Conservation (phyloP, 37 sponge, comb jelly and placozoan species). For the Bolinopsis microptera region DNA sequence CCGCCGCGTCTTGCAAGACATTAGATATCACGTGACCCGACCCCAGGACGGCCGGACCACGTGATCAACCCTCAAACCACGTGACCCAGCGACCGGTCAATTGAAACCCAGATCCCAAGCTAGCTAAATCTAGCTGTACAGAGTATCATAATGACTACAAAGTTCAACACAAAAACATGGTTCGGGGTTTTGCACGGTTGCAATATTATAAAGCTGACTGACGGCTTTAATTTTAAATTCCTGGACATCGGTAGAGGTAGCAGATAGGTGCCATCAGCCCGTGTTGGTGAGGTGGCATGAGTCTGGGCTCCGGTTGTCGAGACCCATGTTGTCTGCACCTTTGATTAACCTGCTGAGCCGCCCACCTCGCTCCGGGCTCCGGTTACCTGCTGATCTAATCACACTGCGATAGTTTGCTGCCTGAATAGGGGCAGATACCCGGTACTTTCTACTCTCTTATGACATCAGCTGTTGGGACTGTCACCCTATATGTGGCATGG, state of each 20-base stretch:
- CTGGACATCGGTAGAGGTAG: neutral
- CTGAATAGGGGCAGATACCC: neutral
- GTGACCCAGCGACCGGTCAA: too few species aligned
- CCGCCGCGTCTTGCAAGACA: neutral
- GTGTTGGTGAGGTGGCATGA: neutral
- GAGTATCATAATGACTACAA: too few species aligned
- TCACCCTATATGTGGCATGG: too few species aligned
- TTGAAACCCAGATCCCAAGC: too few species aligned
- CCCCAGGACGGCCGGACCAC: neutral
- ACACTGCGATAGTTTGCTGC: neutral
- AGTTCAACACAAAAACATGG: too few species aligned
- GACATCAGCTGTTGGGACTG: neutral
- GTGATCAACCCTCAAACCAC: neutral
- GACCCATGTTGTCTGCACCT: neutral
- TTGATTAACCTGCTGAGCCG: neutral
- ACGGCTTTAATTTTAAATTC: neutral
- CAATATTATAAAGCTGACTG: too few species aligned
- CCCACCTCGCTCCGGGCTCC: neutral
- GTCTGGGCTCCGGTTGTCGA: neutral
- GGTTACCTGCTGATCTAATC: neutral
- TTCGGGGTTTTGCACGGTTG: too few species aligned
- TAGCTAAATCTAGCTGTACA: too few species aligned
- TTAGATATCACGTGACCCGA: too few species aligned
- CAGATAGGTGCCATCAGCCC: neutral
- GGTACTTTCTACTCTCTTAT: neutral